Evolutionary conservation across 2,888 invertebrate species (phyloP), one percentile per base, ranked within the genome.

Genomic region (Petrolisthes manimaculis): DNA sequence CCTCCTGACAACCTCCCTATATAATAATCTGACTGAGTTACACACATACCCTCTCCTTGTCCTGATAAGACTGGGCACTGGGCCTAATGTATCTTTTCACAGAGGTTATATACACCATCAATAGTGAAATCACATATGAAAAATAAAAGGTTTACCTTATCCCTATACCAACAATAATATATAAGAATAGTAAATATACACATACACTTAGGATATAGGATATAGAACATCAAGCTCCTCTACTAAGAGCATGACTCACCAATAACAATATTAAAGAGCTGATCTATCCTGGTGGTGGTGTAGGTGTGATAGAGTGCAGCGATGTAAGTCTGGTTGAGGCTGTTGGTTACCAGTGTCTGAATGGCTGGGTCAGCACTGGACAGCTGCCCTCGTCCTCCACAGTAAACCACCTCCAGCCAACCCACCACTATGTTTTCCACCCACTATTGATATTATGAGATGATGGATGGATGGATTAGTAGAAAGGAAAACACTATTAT

Each of bases 221-320:
- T 37, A 37, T 37, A 37, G 37, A 37, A 37, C 37, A 37, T 37
- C 37, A 37, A 37, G 37, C 37, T 37, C 37, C 2, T 37, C 21
- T 4, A 9, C 18, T 24, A 37, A 37, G 0, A 37, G 37, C 37
- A 37, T 37, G 2, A 14, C 18, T 77, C 77, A 91, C 91, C 91
- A 92, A 99, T 98, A 86, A 99, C 97, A 89, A 99, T 98, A 92
- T 97, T 97, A 93, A 99, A 99, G 84, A 99, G 95, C 93, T 99
- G 97, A 91, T 97, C 96, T 91, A 98, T 98, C 92, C 98, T 95
- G 83, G 96, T 95, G 93, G 95, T 95, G 8, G 97, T 97, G 92
- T 97, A 98, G 56, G 96, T 96, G 93, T 98, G 97, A 92, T 96
- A 97, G 91, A 98, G 94, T 93, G 89, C 89, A 4, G 86, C 84